These are phyloP conservation scores for Physocephala rufipes DNA, from an alignment of 2,888 invertebrate species.

Conservation along the genomic window DNA sequence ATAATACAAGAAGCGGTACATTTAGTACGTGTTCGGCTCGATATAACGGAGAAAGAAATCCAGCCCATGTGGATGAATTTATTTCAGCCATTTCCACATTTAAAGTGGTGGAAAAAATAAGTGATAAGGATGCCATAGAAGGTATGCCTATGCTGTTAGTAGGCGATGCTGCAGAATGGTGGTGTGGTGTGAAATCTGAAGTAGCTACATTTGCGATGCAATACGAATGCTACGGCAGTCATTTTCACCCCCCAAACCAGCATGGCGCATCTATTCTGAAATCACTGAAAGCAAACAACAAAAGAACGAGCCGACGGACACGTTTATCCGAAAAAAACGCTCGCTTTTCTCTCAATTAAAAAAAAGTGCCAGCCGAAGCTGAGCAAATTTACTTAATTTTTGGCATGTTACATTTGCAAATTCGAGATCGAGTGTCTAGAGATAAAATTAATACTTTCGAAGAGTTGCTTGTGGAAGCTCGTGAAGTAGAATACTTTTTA, in stretches of 20 bases:
- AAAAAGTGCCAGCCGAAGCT: constrained; percentile 18
- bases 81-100: constrained; percentile 28
- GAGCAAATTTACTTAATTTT: constrained; percentile 25
- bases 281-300: constrained; percentile 23
- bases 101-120: constrained; percentile 29
- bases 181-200: constrained; percentile 2
- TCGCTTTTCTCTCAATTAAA: constrained; percentile 14
- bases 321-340: constrained; percentile 26
- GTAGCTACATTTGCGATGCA: neutral
- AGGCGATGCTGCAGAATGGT: constrained; percentile 31
- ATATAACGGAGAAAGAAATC: constrained; percentile 2
- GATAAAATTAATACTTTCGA: neutral
- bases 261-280: constrained; percentile 32
- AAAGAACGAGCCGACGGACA: constrained; percentile 29
- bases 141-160: constrained; percentile 29
- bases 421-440: constrained; percentile 28
- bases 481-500: neutral
- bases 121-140: constrained; percentile 22
- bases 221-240: constrained; percentile 6
- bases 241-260: constrained; percentile 26
- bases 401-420: constrained; percentile 18
- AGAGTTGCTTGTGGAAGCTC: neutral
- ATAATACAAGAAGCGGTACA: neutral
- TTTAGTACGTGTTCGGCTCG: neutral
- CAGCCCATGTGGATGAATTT: constrained; percentile 21